These are phyloP conservation scores for Tragulus kanchil DNA, from an alignment of 2,113 vertebrate species.

Conservation along the genomic window DNA sequence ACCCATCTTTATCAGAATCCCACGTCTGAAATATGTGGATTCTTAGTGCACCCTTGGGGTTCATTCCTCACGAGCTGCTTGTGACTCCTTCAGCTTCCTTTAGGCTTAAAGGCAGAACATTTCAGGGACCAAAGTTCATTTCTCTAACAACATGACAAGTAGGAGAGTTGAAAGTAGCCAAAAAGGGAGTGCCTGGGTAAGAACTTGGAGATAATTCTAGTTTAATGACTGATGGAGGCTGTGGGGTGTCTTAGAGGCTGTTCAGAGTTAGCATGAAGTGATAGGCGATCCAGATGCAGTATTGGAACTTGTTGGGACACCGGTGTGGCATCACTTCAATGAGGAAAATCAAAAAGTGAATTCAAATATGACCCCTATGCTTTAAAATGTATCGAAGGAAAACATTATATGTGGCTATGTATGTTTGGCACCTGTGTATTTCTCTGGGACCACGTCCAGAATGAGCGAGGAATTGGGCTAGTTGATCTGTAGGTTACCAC, in stretches of 20 bases:
- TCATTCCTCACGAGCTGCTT: not conserved
- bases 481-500: not conserved
- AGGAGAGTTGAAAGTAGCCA: slow-evolving; percentile 36
- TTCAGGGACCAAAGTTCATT: not conserved
- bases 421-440: accelerated
- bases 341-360: not conserved
- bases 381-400: not conserved
- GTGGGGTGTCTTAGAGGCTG: not conserved
- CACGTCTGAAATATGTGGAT: accelerated
- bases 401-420: not conserved
- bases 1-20: not conserved
- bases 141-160: not conserved
- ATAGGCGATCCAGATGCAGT: not conserved
- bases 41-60: not conserved
- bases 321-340: not conserved
- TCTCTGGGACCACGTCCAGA: not conserved
- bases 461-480: not conserved
- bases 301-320: not conserved
- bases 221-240: not conserved
- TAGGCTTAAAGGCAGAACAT: not conserved
- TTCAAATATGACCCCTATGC: not conserved
- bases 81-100: not conserved
- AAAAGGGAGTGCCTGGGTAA: not conserved
- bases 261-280: not conserved
- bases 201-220: not conserved